Base-by-base conservation (phyloP, 2,797 vertebrate genomes). In the Chaetodon trifasciatus region DNA sequence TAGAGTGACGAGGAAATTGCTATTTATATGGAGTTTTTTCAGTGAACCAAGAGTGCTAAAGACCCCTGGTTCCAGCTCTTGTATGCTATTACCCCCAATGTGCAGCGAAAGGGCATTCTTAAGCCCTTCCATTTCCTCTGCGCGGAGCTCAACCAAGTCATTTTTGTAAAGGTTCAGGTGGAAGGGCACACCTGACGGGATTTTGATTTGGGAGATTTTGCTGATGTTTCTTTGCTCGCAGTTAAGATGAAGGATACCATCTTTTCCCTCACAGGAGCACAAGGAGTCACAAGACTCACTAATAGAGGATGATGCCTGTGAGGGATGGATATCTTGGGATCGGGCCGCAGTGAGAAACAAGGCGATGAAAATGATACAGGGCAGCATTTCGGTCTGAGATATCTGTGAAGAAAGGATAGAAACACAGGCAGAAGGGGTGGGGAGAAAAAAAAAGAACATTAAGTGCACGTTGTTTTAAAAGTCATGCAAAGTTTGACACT, bases 21-120 rank as follows among this genome's bases (percentile, higher is more conserved):
- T 98, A 94, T 99, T 99, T 92, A 99, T 98, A 90, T 99, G 98
- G 85, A 99, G 96, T 90, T 98, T 97, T 76, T 97, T 99, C 87
- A 99, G 96, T 55, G 96, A 96, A 49, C 95, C 91, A 10, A 99
- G 96, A 63, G 96, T 91, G 83, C 96, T 96, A 86, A 99, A 99
- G 89, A 98, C 96, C 61, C 98, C 97, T 28, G 97, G 95, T 89
- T 99, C 97, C 87, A 99, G 95, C 94, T 98, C 97, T 88, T 97
- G 97, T 88, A 99, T 97, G 90, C 97, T 98, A 94, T 99, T 99
- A 93, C 96, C 97, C 83, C 98, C 98, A 6, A 99, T 96, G 91
- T 99, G 97, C 86, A 99, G 92, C 16, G 97, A 98, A 79, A 99
- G 82, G 64, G 97, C 97, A 67, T 96, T 97, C 88, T 93, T 96